Conservation (phyloP, 2,113 vertebrate species). For the Corvus cornix region DNA sequence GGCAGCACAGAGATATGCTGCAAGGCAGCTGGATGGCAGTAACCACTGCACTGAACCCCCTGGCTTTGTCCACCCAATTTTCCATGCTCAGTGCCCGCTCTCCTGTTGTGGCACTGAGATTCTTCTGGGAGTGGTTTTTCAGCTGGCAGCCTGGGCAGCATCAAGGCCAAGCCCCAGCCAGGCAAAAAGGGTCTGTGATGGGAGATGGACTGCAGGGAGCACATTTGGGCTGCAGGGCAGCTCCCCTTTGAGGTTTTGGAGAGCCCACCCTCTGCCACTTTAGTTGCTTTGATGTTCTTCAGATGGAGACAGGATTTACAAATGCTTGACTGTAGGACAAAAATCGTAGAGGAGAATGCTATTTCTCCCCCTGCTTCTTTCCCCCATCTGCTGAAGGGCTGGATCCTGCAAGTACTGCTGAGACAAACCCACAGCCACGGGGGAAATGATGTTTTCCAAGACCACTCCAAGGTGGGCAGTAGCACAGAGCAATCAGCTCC, state of each 20-base stretch:
- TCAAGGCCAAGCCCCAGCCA: not conserved
- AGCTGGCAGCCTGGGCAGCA: not conserved
- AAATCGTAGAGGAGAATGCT: not conserved
- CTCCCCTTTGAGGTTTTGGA: not conserved
- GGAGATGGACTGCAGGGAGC: not conserved
- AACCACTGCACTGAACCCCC: not conserved
- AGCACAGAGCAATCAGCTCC: not conserved
- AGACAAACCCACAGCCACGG: not conserved
- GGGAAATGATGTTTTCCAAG: not conserved
- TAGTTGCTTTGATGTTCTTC: not conserved
- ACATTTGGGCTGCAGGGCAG: not conserved
- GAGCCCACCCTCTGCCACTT: not conserved
- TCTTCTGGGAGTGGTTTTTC: not conserved
- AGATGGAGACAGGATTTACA: not conserved
- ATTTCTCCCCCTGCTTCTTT: not conserved
- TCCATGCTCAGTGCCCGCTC: accelerated
- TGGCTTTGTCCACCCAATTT: not conserved
- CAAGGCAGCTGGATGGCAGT: not conserved
- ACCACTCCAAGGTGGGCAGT: not conserved
- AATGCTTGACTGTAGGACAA: not conserved
- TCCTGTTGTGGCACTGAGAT: not conserved
- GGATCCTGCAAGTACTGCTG: not conserved
- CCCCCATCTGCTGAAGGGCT: not conserved
- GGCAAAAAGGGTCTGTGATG: not conserved
- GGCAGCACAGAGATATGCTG: not conserved